Percentiles rank a stretch among this genome's conserved stretches.
Evolutionary conservation across 2,113 vertebrate genomes (phyloP).

Genomic region (Myocastor coypus): DNA sequence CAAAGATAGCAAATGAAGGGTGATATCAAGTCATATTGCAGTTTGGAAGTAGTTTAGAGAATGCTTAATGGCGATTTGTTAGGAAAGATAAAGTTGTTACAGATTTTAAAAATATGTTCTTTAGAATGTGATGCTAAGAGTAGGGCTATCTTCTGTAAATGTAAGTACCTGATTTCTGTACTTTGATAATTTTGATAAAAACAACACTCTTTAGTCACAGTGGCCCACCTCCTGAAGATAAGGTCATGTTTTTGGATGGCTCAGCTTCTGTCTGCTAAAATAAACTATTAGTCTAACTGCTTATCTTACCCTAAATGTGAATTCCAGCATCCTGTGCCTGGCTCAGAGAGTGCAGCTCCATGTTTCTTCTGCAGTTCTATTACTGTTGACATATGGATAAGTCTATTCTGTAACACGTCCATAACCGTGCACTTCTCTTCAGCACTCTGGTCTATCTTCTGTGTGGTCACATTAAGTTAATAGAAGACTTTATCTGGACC

Average conservation of each 20-base stretch:
- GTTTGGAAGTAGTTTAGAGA: conserved; percentile 48
- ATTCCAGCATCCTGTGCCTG: neutral
- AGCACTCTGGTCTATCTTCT: neutral
- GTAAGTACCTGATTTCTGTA: neutral
- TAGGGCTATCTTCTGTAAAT: conserved; percentile 52
- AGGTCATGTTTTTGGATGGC: neutral
- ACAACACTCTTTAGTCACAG: neutral
- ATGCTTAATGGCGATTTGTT: conserved; percentile 50
- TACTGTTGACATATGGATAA: neutral
- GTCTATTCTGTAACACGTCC: neutral
- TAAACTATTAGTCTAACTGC: neutral
- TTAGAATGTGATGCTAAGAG: neutral
- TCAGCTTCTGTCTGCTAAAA: neutral
- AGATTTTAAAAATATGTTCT: conserved; percentile 43
- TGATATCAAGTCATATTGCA: conserved; percentile 52
- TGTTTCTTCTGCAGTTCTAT: conserved; percentile 37
- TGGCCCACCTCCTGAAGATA: neutral
- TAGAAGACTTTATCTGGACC: conserved; percentile 13
- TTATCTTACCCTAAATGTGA: neutral
- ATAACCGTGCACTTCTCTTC: neutral
- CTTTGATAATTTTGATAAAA: conserved; percentile 29
- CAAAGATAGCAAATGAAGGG: conserved; percentile 44
- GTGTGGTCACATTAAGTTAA: neutral
- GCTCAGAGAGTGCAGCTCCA: neutral
- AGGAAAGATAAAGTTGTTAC: conserved; percentile 52